Evolutionary conservation across 2,113 vertebrate genomes (phyloP), one percentile per base, ranked within the genome.

Genomic region (Neodontobutis hainanensis): DNA sequence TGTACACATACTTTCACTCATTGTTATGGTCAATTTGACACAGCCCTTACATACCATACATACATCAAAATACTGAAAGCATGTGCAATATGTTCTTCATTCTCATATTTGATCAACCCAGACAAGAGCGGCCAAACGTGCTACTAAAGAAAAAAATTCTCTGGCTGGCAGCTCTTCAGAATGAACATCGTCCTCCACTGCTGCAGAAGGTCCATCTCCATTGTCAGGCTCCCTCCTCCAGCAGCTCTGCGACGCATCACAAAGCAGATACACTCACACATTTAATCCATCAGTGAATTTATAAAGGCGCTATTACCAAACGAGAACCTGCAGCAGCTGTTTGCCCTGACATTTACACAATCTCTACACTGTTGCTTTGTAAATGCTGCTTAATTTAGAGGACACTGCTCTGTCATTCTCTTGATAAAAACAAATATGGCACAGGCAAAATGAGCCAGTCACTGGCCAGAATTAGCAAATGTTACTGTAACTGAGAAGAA

Each of bases 281-380:
- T 69, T 71, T 77, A 81, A 87, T 78, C 73, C 77, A 81, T 76
- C 74, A 73, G 58, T 63, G 63, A 16, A 64, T 78, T 81, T 75
- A 67, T 67, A 38, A 75, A 53, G 63, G 84, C 59, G 55, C 68
- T 58, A 75, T 77, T 74, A 64, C 60, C 45, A 53, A 71, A 70
- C 43, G 52, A 61, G 52, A n/a, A 32, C 56, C 8, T 16, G 62
- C 46, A 52, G 70, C 68, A 53, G 61, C 46, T 42, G 16, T 47
- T 34, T 42, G 43, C 32, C 53, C 42, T 36, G 52, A 42, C 14
- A 34, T 36, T 38, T 69, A 59, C 44, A 47, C 36, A 34, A 16
- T 76, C 52, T 63, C 52, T 40, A 43, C 55, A 62, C 50, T 43
- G 67, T 51, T 65, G 11, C 57, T 77, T 66, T 68, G 64, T 52